A percentile compares a stretch with the other conserved stretches of the same genome.
phyloP scores from a whole-genome alignment of 2,888 invertebrate species.

The Balanococcus diminutus region DNA sequence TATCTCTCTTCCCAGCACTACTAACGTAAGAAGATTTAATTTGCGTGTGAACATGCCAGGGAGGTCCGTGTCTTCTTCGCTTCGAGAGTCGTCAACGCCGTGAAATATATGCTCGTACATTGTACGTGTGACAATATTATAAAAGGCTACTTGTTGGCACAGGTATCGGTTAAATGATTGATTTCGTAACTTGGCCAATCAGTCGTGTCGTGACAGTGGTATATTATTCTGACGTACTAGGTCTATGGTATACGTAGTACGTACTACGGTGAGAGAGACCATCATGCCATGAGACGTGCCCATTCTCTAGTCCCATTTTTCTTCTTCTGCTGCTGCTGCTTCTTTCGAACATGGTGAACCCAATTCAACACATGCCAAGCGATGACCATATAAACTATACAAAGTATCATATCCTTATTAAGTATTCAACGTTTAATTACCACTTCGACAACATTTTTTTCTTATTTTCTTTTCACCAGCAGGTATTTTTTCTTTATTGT shows the following conservation, averaged over 20 bases:
- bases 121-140: conserved; percentile 29
- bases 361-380: background rate
- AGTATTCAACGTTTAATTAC: background rate
- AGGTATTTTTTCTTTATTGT: no score
- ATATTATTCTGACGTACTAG: background rate
- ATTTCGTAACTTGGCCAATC: background rate
- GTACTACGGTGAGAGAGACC: background rate
- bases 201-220: background rate
- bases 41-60: conserved; percentile 10
- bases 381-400: background rate
- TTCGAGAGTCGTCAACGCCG: background rate
- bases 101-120: conserved; percentile 10
- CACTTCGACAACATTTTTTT: background rate
- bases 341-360: background rate
- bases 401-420: background rate
- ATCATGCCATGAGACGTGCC: background rate
- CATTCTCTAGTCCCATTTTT: background rate
- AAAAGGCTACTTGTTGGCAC: conserved; percentile 19
- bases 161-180: conserved; percentile 16
- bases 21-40: background rate
- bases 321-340: background rate
- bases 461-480: background rate
- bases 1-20: background rate
- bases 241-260: no score
- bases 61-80: background rate